These are phyloP conservation scores for Ametastegia equiseti DNA, from an alignment of 2,888 invertebrate genomes.

Conservation along the genomic window DNA sequence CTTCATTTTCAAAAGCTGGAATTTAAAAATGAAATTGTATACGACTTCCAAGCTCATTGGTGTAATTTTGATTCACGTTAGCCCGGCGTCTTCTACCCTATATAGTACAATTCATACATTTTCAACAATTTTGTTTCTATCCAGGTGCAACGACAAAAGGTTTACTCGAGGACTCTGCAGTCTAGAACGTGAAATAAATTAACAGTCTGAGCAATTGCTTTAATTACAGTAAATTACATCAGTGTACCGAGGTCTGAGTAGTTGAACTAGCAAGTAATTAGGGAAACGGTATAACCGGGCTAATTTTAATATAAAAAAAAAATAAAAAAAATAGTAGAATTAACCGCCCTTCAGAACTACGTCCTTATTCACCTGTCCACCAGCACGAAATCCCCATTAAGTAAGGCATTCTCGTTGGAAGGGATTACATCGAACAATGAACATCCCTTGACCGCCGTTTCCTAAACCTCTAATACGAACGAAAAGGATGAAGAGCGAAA, in stretches of 20 bases:
- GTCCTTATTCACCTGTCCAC: neutral
- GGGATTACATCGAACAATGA: constrained; percentile 25
- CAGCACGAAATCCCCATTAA: neutral
- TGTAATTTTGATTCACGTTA: neutral
- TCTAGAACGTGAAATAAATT: constrained; percentile 37
- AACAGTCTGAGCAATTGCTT: constrained; percentile 43
- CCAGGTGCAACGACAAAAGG: constrained; percentile 36
- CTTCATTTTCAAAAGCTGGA: too few relatives aligned
- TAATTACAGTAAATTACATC: constrained; percentile 44
- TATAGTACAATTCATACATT: neutral
- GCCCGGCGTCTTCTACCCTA: neutral
- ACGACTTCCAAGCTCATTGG: too few relatives aligned
- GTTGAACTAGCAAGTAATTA: constrained; percentile 36
- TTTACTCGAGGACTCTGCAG: neutral
- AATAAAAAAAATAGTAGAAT: neutral
- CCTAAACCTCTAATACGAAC: neutral
- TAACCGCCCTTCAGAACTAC: neutral
- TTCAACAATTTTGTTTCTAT: neutral
- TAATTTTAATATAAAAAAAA: constrained; percentile 28
- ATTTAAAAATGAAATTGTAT: too few relatives aligned
- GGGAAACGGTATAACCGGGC: constrained; percentile 19
- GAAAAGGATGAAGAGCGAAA: neutral
- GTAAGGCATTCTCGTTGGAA: neutral
- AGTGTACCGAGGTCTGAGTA: constrained; percentile 38
- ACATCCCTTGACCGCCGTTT: neutral